Evolutionary conservation across 2,888 invertebrate species (phyloP).

Genomic region (Apamea epomidion): DNA sequence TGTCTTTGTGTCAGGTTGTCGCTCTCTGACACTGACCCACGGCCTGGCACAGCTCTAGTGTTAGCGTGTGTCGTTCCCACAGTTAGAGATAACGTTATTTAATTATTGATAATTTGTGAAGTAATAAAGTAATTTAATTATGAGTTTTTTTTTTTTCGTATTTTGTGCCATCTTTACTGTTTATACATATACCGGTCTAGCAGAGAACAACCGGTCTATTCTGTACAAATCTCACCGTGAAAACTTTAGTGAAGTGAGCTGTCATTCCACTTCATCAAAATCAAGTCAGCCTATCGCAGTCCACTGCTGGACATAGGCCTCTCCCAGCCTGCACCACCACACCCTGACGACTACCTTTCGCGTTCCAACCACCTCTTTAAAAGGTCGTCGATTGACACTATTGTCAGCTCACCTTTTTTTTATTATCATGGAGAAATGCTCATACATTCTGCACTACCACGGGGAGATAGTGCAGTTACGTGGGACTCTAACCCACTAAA

Average conservation of each 20-base stretch:
- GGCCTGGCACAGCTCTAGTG: slow-evolving; percentile 51
- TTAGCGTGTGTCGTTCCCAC: slow-evolving; percentile 63
- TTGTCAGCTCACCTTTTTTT: too few relatives aligned
- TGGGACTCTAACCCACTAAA: too few relatives aligned
- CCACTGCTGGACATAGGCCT: too few relatives aligned
- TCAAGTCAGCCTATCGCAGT: too few relatives aligned
- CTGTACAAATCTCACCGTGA: not conserved
- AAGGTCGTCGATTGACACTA: too few relatives aligned
- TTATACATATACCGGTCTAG: not conserved
- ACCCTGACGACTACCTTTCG: too few relatives aligned
- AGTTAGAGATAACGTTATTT: slow-evolving; percentile 37
- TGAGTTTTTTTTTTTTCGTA: slow-evolving; percentile 29
- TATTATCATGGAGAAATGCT: too few relatives aligned
- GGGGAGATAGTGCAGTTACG: too few relatives aligned
- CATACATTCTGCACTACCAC: too few relatives aligned
- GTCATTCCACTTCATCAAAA: not conserved
- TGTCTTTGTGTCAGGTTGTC: slow-evolving; percentile 51
- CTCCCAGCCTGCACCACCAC: too few relatives aligned
- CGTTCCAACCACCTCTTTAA: too few relatives aligned
- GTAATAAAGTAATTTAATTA: slow-evolving; percentile 51
- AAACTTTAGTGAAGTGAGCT: not conserved
- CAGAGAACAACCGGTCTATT: not conserved
- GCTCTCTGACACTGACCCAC: slow-evolving; percentile 47
- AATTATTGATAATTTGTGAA: slow-evolving; percentile 45
- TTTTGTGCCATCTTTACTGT: not conserved